Evolutionary conservation across 2,888 invertebrate species (phyloP).

Genomic region (Synanthedon andrenaeformis): DNA sequence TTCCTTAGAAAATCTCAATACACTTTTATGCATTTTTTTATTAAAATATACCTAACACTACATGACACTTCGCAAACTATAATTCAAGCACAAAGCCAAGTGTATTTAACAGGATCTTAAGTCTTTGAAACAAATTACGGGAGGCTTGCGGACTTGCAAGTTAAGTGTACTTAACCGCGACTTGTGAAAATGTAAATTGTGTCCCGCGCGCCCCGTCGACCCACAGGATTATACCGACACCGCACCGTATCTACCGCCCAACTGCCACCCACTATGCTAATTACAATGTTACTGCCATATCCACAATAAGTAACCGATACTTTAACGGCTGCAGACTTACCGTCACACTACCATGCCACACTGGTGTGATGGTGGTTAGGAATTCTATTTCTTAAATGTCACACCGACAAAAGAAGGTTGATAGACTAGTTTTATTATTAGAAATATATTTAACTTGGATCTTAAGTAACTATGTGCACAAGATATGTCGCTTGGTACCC

Average conservation of each 20-base stretch:
- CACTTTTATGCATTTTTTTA: too few species aligned
- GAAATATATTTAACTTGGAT: too few species aligned
- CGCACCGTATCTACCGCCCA: conserved; percentile 2
- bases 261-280: conserved; percentile 15
- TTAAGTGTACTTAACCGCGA: conserved; percentile 47
- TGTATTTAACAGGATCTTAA: conserved; percentile 18
- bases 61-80: not conserved
- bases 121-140: conserved; percentile 36
- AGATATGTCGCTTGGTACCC: too few species aligned
- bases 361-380: too few species aligned
- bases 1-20: too few species aligned
- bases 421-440: too few species aligned
- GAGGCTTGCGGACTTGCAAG: conserved; percentile 35
- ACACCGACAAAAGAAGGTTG: too few species aligned
- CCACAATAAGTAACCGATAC: not conserved
- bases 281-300: conserved; percentile 3
- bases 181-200: conserved; percentile 46
- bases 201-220: conserved; percentile 11
- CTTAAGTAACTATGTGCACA: too few species aligned
- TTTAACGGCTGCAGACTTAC: too few species aligned
- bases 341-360: too few species aligned
- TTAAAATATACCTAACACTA: too few species aligned
- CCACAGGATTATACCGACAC: conserved; percentile 19
- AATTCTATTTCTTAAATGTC: too few species aligned
- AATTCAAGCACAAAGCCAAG: conserved; percentile 1